Evolutionary conservation across 2,797 vertebrate genomes (phyloP).

Genomic region (Chaetodon trifasciatus): DNA sequence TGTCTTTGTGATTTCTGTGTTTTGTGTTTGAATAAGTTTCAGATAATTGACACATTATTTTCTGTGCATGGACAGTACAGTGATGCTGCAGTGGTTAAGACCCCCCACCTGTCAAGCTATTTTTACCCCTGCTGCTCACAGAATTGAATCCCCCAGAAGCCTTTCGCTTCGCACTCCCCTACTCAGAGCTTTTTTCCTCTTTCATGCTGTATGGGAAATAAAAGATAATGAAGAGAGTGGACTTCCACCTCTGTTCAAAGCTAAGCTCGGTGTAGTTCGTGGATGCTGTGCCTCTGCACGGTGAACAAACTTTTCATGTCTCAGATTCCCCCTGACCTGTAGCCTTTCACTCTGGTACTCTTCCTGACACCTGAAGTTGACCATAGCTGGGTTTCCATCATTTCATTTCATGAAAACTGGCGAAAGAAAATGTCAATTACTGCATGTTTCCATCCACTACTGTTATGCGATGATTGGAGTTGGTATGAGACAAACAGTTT

Average conservation of each 20-base stretch:
- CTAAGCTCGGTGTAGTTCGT: background rate
- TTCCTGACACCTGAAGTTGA: no score
- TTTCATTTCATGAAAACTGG: no score
- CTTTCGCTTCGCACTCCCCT: constrained; percentile 14
- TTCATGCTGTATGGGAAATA: constrained; percentile 30
- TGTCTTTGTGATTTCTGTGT: constrained; percentile 6
- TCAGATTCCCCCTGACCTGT: background rate
- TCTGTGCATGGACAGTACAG: constrained; percentile 10
- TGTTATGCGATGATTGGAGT: no score
- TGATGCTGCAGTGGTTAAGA: constrained; percentile 47
- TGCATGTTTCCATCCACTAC: no score
- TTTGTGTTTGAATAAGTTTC: constrained; percentile 33
- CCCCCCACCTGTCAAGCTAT: constrained; percentile 34
- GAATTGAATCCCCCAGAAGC: constrained; percentile 48
- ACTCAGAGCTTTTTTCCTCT: constrained; percentile 16
- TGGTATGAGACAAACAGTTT: no score
- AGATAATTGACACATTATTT: constrained; percentile 44
- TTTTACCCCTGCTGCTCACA: constrained; percentile 36
- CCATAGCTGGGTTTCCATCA: background rate
- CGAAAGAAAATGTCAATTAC: no score
- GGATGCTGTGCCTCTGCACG: background rate
- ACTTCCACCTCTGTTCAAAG: background rate
- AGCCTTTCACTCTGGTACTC: background rate
- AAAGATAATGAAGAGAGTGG: constrained; percentile 3
- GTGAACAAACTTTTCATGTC: background rate